These are phyloP conservation scores for Phrynocephalus forsythii DNA, from an alignment of 2,797 vertebrate genomes.

Conservation along the genomic window DNA sequence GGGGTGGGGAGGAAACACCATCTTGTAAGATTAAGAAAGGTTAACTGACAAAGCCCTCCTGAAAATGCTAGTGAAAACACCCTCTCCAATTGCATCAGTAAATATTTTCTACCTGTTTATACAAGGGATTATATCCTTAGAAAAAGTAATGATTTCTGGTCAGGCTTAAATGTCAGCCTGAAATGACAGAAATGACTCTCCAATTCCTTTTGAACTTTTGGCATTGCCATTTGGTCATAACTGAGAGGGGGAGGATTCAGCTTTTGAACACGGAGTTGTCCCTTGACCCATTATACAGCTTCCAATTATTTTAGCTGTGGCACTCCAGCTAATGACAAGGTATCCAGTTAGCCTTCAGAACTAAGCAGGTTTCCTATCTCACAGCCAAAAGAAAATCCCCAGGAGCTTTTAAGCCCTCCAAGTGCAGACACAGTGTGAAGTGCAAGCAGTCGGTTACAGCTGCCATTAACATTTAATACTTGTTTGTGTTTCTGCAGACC, in stretches of 20 bases:
- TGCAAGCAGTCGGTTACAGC: not conserved
- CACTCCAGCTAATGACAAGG: not conserved
- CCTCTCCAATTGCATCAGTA: too few relatives aligned
- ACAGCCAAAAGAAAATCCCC: not conserved
- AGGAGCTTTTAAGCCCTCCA: not conserved
- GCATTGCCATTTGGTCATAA: not conserved
- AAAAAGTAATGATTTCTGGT: not conserved
- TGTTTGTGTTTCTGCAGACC: not conserved
- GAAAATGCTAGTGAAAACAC: not conserved
- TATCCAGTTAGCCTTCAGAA: not conserved
- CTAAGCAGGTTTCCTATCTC: not conserved
- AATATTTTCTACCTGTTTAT: not conserved
- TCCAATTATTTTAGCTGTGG: not conserved
- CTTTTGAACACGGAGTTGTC: not conserved
- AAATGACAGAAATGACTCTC: not conserved
- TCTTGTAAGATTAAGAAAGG: not conserved
- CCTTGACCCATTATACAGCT: not conserved
- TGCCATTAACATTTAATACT: constrained; percentile 4
- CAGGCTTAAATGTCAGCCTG: not conserved
- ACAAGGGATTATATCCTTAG: not conserved
- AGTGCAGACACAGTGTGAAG: not conserved
- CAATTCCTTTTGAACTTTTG: not conserved
- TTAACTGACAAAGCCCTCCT: not conserved
- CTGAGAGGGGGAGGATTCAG: not conserved
- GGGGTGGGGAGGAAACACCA: too few relatives aligned